Conservation (phyloP, 1,140 invertebrate species). For the Drosophila kepulauana region DNA sequence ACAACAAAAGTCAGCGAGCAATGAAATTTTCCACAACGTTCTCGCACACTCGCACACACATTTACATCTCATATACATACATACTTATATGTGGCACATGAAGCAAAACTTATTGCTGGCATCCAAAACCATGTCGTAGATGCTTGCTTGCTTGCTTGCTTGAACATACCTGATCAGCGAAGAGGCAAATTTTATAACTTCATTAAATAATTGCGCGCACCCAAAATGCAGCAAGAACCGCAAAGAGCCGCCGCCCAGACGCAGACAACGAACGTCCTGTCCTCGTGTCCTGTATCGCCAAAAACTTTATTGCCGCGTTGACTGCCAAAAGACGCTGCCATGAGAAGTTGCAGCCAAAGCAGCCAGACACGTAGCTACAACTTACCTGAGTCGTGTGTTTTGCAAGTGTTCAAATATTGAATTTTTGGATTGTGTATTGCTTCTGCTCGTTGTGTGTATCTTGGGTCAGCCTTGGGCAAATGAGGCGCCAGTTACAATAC, state of each 20-base stretch:
- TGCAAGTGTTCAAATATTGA: constrained; percentile 70
- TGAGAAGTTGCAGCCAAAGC: constrained; percentile 22
- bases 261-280: constrained; percentile 15
- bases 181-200: constrained; percentile 76
- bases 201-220: constrained; percentile 79
- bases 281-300: constrained; percentile 18
- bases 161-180: constrained; percentile 63
- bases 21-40: constrained; percentile 66
- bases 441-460: constrained; percentile 11
- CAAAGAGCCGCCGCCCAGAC: constrained; percentile 48
- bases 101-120: constrained; percentile 38
- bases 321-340: constrained; percentile 66
- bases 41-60: constrained; percentile 26
- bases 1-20: constrained; percentile 74
- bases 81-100: constrained; percentile 1
- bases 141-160: not conserved
- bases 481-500: constrained; percentile 56
- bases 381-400: constrained; percentile 45
- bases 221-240: constrained; percentile 60
- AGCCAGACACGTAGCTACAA: constrained; percentile 17
- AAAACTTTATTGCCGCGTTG: constrained; percentile 43
- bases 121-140: constrained; percentile 28
- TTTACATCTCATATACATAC: constrained; percentile 14
- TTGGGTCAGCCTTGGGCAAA: constrained; percentile 56
- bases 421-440: constrained; percentile 66